Base-by-base conservation (phyloP, 2,797 vertebrate species). In the Acipenser oxyrinchus region DNA sequence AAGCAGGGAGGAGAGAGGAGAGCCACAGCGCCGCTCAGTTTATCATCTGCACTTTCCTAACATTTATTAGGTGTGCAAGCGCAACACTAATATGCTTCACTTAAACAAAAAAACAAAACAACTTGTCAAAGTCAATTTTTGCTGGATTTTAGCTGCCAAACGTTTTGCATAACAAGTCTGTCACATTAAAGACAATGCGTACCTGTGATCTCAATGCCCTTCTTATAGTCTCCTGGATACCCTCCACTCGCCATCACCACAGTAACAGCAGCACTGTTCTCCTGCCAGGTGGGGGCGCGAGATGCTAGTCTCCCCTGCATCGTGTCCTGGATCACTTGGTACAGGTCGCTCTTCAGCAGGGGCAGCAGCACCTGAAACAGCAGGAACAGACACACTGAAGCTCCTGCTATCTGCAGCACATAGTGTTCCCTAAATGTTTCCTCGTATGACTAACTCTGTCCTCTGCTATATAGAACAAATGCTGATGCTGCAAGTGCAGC, bases 181-280 rank as follows among this genome's bases (percentile, higher is more conserved):
- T 51, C 12, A 57, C 51, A 8, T 50, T 51, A 60, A 37, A 50
- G 62, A 53, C 71, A 0, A 1, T 0, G 0, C 51, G 0, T 68
- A 98, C 96, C 97, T 77, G 90, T 92, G 76, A 99, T 91, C 77
- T 92, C 87, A 0, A 92, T 73, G 9, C 95, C 95, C 71, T 93
- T 99, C 78, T 86, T 72, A 69, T 95, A 97, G 1, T 83, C 75
- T 66, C 92, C 91, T 0, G 97, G 97, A 64, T 99, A 99, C 0
- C 96, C 97, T 4, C 88, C 81, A 1, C 95, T 98, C 15, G 97
- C 95, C 94, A 99, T 93, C 57, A 99, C 94, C 67, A 99, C 92
- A 0, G 95, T 96, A 63, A 98, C 84, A 0, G 94, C 95, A 69
- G 88, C 83, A 63, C 82, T 83, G 77, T 88, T 83, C 78, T 91